Evolutionary conservation across 2,888 invertebrate species (phyloP).

Genomic region (Parnassius smintheus): DNA sequence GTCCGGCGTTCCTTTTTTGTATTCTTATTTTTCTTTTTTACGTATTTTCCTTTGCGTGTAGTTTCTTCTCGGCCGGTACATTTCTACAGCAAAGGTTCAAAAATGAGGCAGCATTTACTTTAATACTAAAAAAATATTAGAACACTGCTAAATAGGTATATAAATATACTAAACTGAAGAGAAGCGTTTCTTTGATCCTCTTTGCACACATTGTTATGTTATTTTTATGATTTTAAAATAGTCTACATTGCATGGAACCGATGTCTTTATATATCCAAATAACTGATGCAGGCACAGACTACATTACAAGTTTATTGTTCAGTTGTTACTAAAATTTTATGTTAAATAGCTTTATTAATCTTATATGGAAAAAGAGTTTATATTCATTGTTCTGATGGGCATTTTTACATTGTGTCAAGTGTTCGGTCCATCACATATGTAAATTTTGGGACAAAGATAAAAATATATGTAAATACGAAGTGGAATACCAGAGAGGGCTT

Average conservation of each 20-base stretch:
- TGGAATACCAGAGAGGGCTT: slow-evolving; percentile 8
- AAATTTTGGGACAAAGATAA: slow-evolving; percentile 21
- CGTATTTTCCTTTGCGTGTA: too few species aligned
- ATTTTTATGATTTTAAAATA: not conserved
- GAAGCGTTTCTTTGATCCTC: too few species aligned
- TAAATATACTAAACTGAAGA: too few species aligned
- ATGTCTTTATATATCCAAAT: not conserved
- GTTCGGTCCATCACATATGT: slow-evolving; percentile 14
- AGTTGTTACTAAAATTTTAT: not conserved
- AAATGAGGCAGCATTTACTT: too few species aligned
- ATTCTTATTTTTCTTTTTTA: too few species aligned
- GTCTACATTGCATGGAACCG: not conserved
- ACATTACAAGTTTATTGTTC: not conserved
- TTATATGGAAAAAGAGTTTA: slow-evolving; percentile 1
- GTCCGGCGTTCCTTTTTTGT: too few species aligned
- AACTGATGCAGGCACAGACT: not conserved
- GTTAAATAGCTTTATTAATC: slow-evolving; percentile 8
- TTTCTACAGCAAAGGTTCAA: too few species aligned
- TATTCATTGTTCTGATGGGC: not conserved
- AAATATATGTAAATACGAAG: slow-evolving; percentile 10
- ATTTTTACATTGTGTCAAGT: slow-evolving; percentile 4
- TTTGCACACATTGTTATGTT: too few species aligned
- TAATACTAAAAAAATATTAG: too few species aligned
- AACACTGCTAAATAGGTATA: too few species aligned
- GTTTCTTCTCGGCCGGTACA: too few species aligned